Conservation (phyloP, 2,888 invertebrate species). For the Ormyrus labotus region DNA sequence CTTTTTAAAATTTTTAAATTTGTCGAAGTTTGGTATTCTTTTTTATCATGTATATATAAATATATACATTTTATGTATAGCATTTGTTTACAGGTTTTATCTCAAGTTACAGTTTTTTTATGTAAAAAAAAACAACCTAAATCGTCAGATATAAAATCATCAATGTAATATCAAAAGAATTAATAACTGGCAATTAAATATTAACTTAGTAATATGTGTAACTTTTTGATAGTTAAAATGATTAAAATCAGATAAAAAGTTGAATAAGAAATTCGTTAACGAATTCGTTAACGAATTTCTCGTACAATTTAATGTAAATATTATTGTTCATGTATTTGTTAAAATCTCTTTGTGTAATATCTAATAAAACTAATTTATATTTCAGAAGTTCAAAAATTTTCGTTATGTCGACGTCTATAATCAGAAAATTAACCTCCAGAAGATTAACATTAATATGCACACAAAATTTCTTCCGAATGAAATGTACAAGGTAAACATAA, state of each 20-base stretch:
- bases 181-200: no score
- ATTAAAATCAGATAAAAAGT: background rate
- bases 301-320: background rate
- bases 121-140: no score
- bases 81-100: no score
- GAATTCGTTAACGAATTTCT: no score
- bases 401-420: conserved; percentile 30
- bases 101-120: no score
- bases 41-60: no score
- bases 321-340: background rate
- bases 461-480: background rate
- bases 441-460: background rate
- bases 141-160: no score
- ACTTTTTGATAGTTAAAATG: background rate
- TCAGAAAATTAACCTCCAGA: conserved; percentile 21
- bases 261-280: background rate
- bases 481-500: background rate
- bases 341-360: background rate
- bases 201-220: no score
- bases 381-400: conserved; percentile 27
- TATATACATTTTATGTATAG: no score
- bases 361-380: background rate
- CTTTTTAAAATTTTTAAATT: no score
- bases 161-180: no score
- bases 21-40: no score